phyloP scores from a whole-genome alignment of 2,888 invertebrate species.

The Patella caerulea region DNA sequence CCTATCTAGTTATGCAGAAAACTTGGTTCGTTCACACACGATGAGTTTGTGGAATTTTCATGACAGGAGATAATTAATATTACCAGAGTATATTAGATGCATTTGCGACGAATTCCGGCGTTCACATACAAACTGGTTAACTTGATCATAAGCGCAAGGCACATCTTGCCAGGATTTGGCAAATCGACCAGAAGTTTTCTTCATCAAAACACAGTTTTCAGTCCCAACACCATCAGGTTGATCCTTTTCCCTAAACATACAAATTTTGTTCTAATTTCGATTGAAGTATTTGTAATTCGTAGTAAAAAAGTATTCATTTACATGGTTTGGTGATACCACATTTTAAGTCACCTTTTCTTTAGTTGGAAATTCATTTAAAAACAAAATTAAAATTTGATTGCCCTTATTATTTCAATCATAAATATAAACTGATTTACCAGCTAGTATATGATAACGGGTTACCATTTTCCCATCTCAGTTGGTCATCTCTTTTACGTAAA shows the following conservation, averaged over 20 bases:
- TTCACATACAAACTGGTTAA: slow-evolving; percentile 20
- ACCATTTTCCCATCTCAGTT: slow-evolving; percentile 16
- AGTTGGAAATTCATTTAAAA: too few species aligned
- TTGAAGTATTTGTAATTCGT: too few species aligned
- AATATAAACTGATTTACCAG: slow-evolving; percentile 10
- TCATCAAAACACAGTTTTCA: slow-evolving; percentile 15
- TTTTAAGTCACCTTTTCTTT: too few species aligned
- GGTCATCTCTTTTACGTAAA: slow-evolving; percentile 4
- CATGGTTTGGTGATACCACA: too few species aligned
- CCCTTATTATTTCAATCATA: not conserved
- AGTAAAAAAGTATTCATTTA: not conserved
- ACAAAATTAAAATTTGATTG: too few species aligned
- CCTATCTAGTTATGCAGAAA: too few species aligned
- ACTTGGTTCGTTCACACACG: too few species aligned
- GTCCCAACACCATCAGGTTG: slow-evolving; percentile 14
- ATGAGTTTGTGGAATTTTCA: too few species aligned
- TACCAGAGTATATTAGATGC: too few species aligned
- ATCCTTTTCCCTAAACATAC: not conserved
- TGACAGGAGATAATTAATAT: too few species aligned
- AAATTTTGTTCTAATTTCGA: too few species aligned
- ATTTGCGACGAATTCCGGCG: too few species aligned
- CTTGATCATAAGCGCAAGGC: slow-evolving; percentile 11
- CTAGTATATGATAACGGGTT: slow-evolving; percentile 15
- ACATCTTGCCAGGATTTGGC: slow-evolving; percentile 15
- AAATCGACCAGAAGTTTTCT: not conserved